These are phyloP conservation scores for Otis tarda DNA, from an alignment of 2,113 vertebrate species.

Conservation along the genomic window DNA sequence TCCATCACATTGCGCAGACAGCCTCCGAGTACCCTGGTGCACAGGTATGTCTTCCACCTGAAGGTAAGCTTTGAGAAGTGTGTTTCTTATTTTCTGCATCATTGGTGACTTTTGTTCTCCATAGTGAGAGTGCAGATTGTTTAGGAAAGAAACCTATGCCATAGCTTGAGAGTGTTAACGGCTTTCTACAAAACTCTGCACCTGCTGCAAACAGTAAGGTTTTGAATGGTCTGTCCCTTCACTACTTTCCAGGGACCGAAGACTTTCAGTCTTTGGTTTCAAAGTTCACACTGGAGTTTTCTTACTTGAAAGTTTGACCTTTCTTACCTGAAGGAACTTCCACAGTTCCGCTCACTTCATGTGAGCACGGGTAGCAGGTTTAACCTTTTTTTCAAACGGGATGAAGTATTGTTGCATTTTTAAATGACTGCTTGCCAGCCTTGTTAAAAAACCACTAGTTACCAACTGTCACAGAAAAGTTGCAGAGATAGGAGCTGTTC, in stretches of 20 bases:
- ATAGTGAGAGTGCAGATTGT: rapidly evolving
- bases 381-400: neutral
- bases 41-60: constrained; percentile 74
- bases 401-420: neutral
- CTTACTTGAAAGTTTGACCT: neutral
- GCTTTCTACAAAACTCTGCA: neutral
- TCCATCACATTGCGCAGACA: constrained; percentile 80
- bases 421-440: neutral
- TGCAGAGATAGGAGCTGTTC: neutral
- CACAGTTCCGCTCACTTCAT: neutral
- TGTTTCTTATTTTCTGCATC: rapidly evolving
- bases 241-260: too few species aligned
- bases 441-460: neutral
- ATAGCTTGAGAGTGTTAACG: neutral
- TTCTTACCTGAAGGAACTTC: neutral
- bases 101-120: rapidly evolving
- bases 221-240: neutral
- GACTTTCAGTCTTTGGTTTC: neutral
- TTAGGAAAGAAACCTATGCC: neutral
- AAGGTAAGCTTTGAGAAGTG: rapidly evolving
- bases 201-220: neutral
- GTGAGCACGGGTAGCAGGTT: neutral
- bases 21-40: constrained; percentile 87
- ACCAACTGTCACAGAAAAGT: neutral
- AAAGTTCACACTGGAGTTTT: neutral